Evolutionary conservation across 2,113 vertebrate species (phyloP).

Genomic region (Panthera leo): DNA sequence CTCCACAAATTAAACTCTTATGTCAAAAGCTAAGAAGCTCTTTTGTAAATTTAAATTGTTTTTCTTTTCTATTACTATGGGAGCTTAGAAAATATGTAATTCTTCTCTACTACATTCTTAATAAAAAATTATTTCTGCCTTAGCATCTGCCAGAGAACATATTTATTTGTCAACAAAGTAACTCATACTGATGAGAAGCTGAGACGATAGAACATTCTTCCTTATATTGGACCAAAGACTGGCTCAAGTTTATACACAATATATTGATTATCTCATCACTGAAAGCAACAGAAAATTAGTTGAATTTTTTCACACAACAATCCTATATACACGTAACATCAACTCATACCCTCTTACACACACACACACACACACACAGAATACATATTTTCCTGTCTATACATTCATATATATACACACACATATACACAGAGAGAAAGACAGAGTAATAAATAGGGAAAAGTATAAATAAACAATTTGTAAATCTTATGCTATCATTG

Average conservation of each 20-base stretch:
- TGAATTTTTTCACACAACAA: background rate
- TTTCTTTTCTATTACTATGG: background rate
- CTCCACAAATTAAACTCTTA: background rate
- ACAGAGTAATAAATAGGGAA: background rate
- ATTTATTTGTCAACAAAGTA: conserved; percentile 25
- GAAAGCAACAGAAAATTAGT: background rate
- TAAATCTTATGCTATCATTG: conserved; percentile 5
- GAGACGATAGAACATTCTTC: background rate
- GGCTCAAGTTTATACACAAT: background rate
- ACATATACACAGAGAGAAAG: background rate
- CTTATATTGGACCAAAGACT: background rate
- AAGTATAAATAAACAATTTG: background rate
- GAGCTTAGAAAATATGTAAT: background rate
- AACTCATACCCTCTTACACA: background rate
- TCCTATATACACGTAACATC: background rate
- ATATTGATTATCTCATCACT: background rate
- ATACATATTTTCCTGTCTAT: background rate
- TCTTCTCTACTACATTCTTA: background rate
- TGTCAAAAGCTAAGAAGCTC: background rate
- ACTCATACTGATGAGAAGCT: background rate
- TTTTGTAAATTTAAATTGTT: conserved; percentile 1
- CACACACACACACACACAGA: background rate
- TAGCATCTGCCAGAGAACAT: background rate
- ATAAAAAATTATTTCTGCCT: conserved; percentile 29
- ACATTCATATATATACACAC: background rate